Evolutionary conservation across 2,797 vertebrate species (phyloP).

Genomic region (Gymnothorax reevesii): DNA sequence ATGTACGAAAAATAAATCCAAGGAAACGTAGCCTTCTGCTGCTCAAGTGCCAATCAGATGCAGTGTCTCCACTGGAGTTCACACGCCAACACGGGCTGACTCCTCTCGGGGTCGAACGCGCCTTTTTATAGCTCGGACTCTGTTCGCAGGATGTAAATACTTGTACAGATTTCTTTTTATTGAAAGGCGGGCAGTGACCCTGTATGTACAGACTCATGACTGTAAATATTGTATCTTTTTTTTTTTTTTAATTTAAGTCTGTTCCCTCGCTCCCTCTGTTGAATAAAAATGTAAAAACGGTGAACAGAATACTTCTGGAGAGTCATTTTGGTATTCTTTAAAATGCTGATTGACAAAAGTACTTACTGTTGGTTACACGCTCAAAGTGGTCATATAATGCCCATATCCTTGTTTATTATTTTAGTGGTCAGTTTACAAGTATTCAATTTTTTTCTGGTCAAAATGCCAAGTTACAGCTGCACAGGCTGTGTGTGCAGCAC

Average conservation of each 20-base stretch:
- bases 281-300: conserved; percentile 59
- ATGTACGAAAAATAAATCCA: not conserved
- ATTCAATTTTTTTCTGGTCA: no score
- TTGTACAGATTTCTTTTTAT: conserved; percentile 59
- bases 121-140: conserved; percentile 70
- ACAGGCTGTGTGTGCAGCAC: no score
- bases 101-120: conserved; percentile 66
- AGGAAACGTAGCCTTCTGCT: not conserved
- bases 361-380: not conserved
- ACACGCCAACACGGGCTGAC: not conserved
- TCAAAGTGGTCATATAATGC: no score
- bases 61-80: not conserved
- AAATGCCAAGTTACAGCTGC: no score
- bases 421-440: no score
- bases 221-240: conserved; percentile 75
- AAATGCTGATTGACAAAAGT: not conserved
- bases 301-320: conserved; percentile 38
- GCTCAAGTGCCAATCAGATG: not conserved
- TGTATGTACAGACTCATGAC: conserved; percentile 64
- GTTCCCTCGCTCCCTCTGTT: conserved; percentile 54
- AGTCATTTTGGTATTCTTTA: not conserved
- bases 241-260: conserved; percentile 76
- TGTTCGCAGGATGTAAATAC: conserved; percentile 69
- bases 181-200: conserved; percentile 66
- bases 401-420: no score